A percentile compares a stretch with the other conserved stretches of the same genome.
phyloP scores from a whole-genome alignment of 2,888 invertebrate genomes.

The Aphrophora alni region DNA sequence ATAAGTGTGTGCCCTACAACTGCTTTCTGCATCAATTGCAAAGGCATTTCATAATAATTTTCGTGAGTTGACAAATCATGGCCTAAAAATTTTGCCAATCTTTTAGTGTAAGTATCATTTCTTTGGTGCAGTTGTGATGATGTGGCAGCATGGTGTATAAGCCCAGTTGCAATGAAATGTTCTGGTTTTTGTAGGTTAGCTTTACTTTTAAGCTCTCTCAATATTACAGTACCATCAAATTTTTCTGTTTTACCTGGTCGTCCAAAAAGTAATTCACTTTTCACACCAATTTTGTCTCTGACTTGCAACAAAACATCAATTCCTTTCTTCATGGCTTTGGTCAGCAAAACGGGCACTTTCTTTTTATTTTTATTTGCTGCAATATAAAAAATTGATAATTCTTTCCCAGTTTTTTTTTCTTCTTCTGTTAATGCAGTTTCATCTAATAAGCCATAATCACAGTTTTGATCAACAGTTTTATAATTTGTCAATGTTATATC shows the following conservation, averaged over 20 bases:
- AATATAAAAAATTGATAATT: background rate
- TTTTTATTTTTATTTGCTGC: conserved; percentile 6
- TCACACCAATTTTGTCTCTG: background rate
- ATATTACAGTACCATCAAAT: background rate
- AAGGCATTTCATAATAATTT: too few species aligned
- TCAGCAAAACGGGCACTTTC: conserved; percentile 12
- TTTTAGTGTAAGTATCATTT: too few species aligned
- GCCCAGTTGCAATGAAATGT: too few species aligned
- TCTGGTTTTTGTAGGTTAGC: too few species aligned
- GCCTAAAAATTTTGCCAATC: background rate
- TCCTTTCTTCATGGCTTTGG: background rate
- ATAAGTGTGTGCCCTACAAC: too few species aligned
- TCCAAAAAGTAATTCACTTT: background rate
- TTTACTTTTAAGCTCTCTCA: background rate
- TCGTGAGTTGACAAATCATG: background rate
- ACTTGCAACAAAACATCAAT: background rate
- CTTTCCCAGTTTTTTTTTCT: background rate
- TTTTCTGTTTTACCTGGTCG: background rate
- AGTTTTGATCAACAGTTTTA: background rate
- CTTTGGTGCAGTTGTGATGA: too few species aligned
- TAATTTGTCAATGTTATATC: background rate
- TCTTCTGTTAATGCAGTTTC: background rate
- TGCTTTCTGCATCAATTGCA: too few species aligned
- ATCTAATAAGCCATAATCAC: background rate
- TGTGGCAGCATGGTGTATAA: too few species aligned